Evolutionary conservation across 2,797 vertebrate species (phyloP).

Genomic region (Tokudaia muenninki): DNA sequence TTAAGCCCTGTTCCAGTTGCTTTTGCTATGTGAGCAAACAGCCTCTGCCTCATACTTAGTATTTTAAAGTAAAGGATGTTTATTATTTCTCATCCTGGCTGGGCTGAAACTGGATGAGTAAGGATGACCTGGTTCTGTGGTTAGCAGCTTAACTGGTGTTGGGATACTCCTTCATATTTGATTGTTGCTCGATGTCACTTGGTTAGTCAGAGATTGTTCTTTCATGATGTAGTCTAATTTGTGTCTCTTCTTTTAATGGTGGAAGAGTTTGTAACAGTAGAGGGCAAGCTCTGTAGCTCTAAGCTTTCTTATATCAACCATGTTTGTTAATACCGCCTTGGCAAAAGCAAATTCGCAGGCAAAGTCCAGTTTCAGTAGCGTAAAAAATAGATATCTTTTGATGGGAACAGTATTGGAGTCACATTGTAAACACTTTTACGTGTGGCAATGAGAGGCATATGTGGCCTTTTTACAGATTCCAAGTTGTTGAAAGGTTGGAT

Average conservation of each 20-base stretch:
- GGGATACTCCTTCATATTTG: not conserved
- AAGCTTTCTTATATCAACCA: not conserved
- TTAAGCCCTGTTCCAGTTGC: not conserved
- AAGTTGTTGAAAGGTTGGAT: constrained; percentile 6
- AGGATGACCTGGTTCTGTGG: not conserved
- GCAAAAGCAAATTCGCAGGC: not conserved
- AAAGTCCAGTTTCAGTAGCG: not conserved
- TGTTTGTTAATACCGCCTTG: not conserved
- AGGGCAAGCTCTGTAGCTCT: not conserved
- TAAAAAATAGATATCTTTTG: constrained; percentile 24
- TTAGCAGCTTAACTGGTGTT: not conserved
- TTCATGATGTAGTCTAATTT: not conserved
- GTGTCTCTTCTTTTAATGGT: not conserved
- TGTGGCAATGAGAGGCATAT: constrained; percentile 1
- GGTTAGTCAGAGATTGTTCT: not conserved
- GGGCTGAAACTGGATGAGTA: constrained; percentile 7
- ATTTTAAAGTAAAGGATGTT: constrained; percentile 1
- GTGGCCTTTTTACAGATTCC: not conserved
- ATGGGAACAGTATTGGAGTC: not conserved
- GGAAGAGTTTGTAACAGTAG: not conserved
- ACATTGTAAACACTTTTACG: not conserved
- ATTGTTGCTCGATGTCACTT: not conserved
- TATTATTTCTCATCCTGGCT: constrained; percentile 15
- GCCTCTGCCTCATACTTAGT: not conserved
- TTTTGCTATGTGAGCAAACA: not conserved